Base-by-base conservation (phyloP, 2,888 invertebrate genomes). In the Therioaphis trifolii region DNA sequence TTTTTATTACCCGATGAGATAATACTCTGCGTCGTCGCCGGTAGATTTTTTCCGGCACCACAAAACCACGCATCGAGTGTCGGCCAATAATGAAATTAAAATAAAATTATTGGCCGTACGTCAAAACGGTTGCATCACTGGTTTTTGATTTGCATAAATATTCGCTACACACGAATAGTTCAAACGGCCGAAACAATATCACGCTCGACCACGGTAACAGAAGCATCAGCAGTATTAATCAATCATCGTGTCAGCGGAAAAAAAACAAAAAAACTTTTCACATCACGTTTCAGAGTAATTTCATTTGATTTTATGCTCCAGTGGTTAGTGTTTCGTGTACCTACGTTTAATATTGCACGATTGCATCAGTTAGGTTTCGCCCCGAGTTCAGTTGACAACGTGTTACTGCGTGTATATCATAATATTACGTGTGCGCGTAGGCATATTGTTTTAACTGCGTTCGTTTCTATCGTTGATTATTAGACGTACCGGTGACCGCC, bases 1-100 rank as follows among this genome's bases (percentile, higher is more conserved):
- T 82, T 82, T 80, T 82, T 82, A 82, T 82, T 82, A 63, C 74
- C 63, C 55, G 74, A 74, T 29, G 58, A 52, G 74, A 82, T 74
- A 43, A 78, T 55, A 40, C 12, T 29, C 15, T 35, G 75, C 18
- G 78, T 68, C 68, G 52, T 21, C 61, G 40, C 29, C n/a, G 76
- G 58, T 68, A 68, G n/a, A 3, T 24, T 52, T 40, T 40, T 5
- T 35, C 55, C 69, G 43, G 27, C 43, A 71, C 46, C 55, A 24
- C 71, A 29, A 58, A 71, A 79, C 46, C 77, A 29, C 52, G n/a
- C 35, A 43, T 35, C 35, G 35, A 52, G 35, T 35, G 79, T 79
- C 58, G n/a, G 76, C 61, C 76, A n/a, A 49, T 52, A 5, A 40
- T 29, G 61, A 72, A 72, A 82, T 72, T 72, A 82, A 71, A 71